Evolutionary conservation across 2,113 vertebrate genomes (phyloP).

Genomic region (Oncorhynchus tshawytscha): DNA sequence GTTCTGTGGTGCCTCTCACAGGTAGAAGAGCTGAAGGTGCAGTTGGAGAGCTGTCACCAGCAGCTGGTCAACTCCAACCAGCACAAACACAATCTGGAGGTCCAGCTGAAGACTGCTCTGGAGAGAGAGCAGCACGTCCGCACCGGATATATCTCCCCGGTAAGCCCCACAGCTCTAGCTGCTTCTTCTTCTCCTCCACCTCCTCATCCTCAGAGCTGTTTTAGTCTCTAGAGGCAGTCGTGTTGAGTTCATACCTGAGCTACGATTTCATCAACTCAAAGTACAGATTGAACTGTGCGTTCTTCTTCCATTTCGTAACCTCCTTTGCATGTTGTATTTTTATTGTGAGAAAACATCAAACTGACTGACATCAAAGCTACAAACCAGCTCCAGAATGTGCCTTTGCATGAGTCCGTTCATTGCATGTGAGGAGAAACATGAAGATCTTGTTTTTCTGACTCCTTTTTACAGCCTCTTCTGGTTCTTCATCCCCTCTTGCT

Average conservation of each 20-base stretch:
- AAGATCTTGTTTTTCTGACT: constrained; percentile 46
- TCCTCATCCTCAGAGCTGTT: not conserved
- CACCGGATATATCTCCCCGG: constrained; percentile 78
- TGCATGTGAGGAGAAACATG: constrained; percentile 71
- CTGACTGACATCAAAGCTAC: constrained; percentile 60
- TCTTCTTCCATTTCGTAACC: constrained; percentile 61
- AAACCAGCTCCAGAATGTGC: constrained; percentile 48
- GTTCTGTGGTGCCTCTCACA: constrained; percentile 28
- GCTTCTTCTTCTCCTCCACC: not conserved
- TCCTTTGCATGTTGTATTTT: constrained; percentile 73
- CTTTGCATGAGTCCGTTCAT: constrained; percentile 74
- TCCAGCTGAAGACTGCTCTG: constrained; percentile 70
- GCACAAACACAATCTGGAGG: constrained; percentile 74
- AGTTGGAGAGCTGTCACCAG: constrained; percentile 75
- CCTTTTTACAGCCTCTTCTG: constrained; percentile 53
- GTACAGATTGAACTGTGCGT: constrained; percentile 28
- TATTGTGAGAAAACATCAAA: constrained; percentile 54
- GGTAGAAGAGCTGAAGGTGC: constrained; percentile 77
- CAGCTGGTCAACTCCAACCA: constrained; percentile 74
- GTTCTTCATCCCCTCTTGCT: constrained; percentile 52
- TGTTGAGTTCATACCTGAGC: not conserved
- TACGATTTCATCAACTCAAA: not conserved
- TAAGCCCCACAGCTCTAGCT: constrained; percentile 46
- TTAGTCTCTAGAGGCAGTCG: constrained; percentile 20
- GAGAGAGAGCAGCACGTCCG: constrained; percentile 73